A percentile compares a stretch with the other conserved stretches of the same genome.
These are phyloP conservation scores for Anastrepha ludens DNA, from an alignment of 1,140 invertebrate genomes.

Conservation along the genomic window DNA sequence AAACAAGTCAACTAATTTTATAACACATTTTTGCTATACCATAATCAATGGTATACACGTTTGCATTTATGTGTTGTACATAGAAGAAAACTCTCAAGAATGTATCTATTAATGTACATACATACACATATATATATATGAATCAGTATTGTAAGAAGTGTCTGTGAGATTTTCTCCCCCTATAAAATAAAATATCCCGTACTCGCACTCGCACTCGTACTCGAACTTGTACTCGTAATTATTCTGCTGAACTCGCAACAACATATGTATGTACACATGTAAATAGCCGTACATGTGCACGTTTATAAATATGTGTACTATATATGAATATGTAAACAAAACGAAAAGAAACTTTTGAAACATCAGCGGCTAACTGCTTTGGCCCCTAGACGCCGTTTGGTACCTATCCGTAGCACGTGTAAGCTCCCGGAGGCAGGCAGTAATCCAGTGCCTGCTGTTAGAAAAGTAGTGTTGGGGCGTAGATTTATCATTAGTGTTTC, in stretches of 20 bases:
- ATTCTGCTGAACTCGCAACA: neutral
- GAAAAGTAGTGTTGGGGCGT: neutral
- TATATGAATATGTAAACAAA: constrained; percentile 4
- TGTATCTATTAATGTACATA: no score
- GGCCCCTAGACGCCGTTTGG: neutral
- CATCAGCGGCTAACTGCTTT: constrained; percentile 8
- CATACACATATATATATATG: no score
- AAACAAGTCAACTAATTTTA: no score
- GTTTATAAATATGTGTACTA: neutral
- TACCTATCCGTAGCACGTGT: constrained; percentile 19
- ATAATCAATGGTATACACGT: no score
- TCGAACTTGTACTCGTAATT: constrained; percentile 23
- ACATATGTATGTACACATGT: neutral
- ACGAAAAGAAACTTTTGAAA: neutral
- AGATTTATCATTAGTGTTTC: constrained; percentile 7
- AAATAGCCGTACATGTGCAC: neutral
- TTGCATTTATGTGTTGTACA: no score
- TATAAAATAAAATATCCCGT: no score
- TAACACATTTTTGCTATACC: no score
- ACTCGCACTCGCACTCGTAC: neutral
- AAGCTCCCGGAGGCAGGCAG: neutral
- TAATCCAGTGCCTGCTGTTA: constrained; percentile 1
- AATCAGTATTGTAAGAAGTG: no score
- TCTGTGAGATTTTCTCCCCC: no score
- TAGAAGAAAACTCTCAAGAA: no score